A percentile compares a stretch with the other conserved stretches of the same genome.
Evolutionary conservation across 2,113 vertebrate genomes (phyloP).

Genomic region (Scomber scombrus): DNA sequence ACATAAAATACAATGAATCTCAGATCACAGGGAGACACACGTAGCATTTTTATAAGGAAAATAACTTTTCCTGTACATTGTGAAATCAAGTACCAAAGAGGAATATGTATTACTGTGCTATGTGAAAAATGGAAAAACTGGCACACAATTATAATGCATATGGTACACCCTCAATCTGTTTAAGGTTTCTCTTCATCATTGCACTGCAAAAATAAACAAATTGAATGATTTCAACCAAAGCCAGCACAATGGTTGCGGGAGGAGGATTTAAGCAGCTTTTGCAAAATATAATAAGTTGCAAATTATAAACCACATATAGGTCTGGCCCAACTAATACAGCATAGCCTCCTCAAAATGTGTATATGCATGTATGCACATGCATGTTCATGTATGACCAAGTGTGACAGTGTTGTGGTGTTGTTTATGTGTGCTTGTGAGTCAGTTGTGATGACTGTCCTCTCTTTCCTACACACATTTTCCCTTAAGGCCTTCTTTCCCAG

Average conservation of each 20-base stretch:
- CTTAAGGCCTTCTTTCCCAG: slow-evolving; percentile 25
- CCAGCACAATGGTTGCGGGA: slow-evolving; percentile 33
- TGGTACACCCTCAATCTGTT: slow-evolving; percentile 12
- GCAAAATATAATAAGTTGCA: slow-evolving; percentile 21
- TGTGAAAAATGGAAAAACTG: slow-evolving; percentile 4
- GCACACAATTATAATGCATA: slow-evolving; percentile 9
- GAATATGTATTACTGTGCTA: slow-evolving; percentile 10
- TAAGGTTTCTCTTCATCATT: slow-evolving; percentile 17
- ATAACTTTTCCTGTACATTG: too few relatives aligned
- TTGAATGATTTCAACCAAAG: slow-evolving; percentile 19
- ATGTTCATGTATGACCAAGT: background rate
- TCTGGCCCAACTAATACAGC: background rate
- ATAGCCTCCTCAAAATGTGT: background rate
- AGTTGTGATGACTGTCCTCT: slow-evolving; percentile 22
- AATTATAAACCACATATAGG: slow-evolving; percentile 11
- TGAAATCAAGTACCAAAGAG: background rate
- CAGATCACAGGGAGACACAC: background rate
- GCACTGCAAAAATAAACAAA: slow-evolving; percentile 38
- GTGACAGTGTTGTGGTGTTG: background rate
- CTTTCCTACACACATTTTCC: slow-evolving; percentile 42
- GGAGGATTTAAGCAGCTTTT: slow-evolving; percentile 2
- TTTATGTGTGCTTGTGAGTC: background rate
- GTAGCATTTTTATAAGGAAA: background rate
- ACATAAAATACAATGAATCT: background rate
- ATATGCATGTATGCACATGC: background rate